Evolutionary conservation across 1,140 invertebrate genomes (phyloP).

Genomic region (Euura saliciscinereae): DNA sequence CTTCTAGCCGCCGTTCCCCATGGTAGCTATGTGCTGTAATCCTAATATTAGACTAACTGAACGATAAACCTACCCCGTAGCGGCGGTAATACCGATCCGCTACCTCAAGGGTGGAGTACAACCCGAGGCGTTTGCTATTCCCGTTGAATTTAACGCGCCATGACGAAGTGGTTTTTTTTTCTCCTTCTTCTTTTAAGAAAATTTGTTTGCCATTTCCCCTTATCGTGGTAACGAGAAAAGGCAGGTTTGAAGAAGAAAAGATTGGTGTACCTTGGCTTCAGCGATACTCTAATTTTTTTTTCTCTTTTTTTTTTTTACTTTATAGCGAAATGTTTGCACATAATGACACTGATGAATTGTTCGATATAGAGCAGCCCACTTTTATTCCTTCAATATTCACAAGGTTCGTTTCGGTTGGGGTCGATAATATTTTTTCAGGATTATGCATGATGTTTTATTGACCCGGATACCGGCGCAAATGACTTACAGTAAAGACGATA

Average conservation of each 20-base stretch:
- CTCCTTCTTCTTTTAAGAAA: no score
- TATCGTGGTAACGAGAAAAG: no score
- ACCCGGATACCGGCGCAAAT: not conserved
- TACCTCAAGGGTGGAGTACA: not conserved
- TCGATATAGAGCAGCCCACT: not conserved
- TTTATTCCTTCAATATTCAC: not conserved
- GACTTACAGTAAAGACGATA: not conserved
- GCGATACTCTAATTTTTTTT: no score
- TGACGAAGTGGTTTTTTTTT: no score
- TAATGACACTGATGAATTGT: constrained; percentile 5
- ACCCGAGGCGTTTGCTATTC: not conserved
- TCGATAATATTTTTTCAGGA: not conserved
- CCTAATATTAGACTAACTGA: constrained; percentile 4
- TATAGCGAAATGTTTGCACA: not conserved
- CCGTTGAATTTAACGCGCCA: not conserved
- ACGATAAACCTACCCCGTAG: not conserved
- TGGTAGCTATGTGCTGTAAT: not conserved
- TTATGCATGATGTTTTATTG: not conserved
- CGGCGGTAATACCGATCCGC: not conserved
- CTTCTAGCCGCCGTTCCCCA: not conserved
- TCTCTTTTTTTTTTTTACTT: no score
- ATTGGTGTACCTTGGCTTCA: no score
- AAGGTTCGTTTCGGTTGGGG: not conserved
- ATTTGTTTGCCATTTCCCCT: no score
- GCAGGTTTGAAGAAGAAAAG: no score